Conservation (phyloP, 2,888 invertebrate species). For the Tigriopus californicus region DNA sequence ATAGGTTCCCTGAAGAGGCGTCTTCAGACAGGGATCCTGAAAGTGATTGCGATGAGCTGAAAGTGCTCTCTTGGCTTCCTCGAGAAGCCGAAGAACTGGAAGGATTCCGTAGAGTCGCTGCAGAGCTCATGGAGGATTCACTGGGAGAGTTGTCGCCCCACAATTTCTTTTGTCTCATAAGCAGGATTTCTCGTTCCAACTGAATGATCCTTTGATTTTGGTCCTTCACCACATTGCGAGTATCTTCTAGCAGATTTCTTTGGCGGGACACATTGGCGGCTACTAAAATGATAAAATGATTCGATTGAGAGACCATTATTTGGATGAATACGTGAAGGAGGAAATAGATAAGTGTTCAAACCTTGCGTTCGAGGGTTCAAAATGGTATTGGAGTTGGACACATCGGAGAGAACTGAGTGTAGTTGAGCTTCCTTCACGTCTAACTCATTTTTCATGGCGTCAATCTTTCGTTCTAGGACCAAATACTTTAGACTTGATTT, state of each 20-base stretch:
- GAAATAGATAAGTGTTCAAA: too few species aligned
- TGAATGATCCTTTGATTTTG: not conserved
- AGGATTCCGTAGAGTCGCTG: too few species aligned
- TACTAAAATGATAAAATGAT: too few species aligned
- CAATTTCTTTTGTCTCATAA: not conserved
- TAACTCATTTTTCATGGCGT: constrained; percentile 41
- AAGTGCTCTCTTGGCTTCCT: too few species aligned
- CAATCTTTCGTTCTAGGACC: constrained; percentile 53
- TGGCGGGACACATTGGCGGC: too few species aligned
- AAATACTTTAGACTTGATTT: constrained; percentile 62
- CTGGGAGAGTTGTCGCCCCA: not conserved
- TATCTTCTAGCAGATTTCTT: not conserved
- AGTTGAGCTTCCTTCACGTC: constrained; percentile 50
- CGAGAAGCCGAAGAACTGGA: too few species aligned
- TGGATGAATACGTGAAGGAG: too few species aligned
- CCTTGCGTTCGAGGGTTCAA: not conserved
- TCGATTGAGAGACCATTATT: too few species aligned
- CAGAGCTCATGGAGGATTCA: too few species aligned
- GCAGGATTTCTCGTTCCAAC: not conserved
- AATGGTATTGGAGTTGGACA: not conserved
- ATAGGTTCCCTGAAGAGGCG: too few species aligned
- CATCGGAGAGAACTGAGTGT: constrained; percentile 29
- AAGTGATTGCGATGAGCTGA: too few species aligned
- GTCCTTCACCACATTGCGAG: not conserved
- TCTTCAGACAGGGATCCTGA: too few species aligned